Evolutionary conservation across 2,797 vertebrate species (phyloP).

Genomic region (Sebastes iracundus): DNA sequence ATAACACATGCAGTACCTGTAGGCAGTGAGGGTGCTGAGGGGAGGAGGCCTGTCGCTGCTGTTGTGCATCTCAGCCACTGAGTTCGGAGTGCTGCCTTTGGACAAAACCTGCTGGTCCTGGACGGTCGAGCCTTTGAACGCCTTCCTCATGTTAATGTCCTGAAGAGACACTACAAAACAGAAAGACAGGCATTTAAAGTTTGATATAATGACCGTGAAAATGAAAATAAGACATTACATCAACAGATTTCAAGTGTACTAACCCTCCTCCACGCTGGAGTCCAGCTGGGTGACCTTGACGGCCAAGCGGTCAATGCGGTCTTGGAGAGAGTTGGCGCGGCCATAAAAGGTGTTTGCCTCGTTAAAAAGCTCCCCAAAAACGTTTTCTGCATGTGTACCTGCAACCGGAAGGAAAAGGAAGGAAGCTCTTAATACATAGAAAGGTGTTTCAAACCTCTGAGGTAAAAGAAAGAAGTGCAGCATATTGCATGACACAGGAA

Average conservation of each 20-base stretch:
- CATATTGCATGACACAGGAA: background rate
- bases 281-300: constrained; percentile 92
- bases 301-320: constrained; percentile 89
- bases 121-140: constrained; percentile 87
- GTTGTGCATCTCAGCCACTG: constrained; percentile 88
- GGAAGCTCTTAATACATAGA: background rate
- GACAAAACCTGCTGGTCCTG: constrained; percentile 94
- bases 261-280: constrained; percentile 92
- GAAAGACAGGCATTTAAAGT: background rate
- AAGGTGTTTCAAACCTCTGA: background rate
- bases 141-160: constrained; percentile 93
- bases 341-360: constrained; percentile 91
- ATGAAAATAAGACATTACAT: background rate
- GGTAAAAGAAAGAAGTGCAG: background rate
- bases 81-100: constrained; percentile 84
- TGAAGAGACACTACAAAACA: constrained; percentile 87
- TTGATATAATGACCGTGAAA: background rate
- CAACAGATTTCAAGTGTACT: constrained; percentile 31
- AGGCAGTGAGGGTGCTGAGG: constrained; percentile 86
- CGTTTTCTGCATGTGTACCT: constrained; percentile 93
- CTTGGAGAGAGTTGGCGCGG: constrained; percentile 90
- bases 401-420: constrained; percentile 1
- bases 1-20: constrained; percentile 79
- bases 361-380: constrained; percentile 91
- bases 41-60: constrained; percentile 88